Percentiles rank a stretch among this genome's conserved stretches.
Conservation (phyloP, 37 sponge, comb jelly and placozoan genomes). For the Aplysina aerophoba region DNA sequence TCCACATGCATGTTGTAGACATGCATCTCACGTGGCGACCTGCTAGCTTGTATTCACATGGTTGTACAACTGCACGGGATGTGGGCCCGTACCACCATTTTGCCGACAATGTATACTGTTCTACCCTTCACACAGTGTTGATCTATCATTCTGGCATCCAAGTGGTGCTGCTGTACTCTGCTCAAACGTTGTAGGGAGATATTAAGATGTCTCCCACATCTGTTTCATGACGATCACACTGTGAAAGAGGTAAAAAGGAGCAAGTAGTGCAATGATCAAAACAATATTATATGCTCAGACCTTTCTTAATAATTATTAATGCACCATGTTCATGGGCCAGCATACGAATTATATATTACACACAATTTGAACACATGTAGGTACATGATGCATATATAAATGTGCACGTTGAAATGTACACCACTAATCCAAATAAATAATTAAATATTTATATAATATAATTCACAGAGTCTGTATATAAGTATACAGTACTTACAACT, state of each 20-base stretch:
- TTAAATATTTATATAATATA: too few relatives aligned
- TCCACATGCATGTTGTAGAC: background rate
- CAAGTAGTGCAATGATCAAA: background rate
- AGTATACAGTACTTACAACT: too few relatives aligned
- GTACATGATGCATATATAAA: too few relatives aligned
- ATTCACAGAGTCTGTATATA: too few relatives aligned
- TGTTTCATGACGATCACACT: constrained; percentile 7
- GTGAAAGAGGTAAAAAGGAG: background rate
- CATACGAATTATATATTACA: too few relatives aligned
- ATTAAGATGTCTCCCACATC: background rate
- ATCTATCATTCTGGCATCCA: constrained; percentile 11
- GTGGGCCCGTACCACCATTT: background rate
- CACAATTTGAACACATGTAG: too few relatives aligned
- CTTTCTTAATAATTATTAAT: background rate
- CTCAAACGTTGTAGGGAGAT: constrained; percentile 3
- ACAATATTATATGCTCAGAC: constrained; percentile 6
- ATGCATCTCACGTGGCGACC: background rate
- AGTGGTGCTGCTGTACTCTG: constrained; percentile 4
- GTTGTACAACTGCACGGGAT: constrained; percentile 11
- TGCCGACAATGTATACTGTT: constrained; percentile 3
- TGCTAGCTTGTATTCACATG: background rate
- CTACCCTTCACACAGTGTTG: constrained; percentile 8
- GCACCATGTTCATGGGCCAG: constrained; percentile 12
- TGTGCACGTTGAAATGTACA: too few relatives aligned
- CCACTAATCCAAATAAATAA: too few relatives aligned